These are phyloP conservation scores for Dicranocentrus wangi DNA, from an alignment of 2,888 invertebrate species.

Conservation along the genomic window DNA sequence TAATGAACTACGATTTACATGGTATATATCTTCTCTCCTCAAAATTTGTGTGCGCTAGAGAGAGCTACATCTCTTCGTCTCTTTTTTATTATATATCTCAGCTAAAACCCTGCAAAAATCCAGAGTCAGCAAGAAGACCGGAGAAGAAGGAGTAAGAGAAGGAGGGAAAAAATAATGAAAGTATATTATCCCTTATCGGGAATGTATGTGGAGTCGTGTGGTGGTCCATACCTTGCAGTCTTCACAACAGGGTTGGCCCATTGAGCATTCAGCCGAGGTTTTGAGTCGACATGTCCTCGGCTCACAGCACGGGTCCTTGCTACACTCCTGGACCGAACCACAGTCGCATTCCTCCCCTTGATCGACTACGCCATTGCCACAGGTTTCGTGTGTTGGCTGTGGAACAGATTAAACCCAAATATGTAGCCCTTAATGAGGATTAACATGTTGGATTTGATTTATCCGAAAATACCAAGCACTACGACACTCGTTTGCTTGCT, in stretches of 20 bases:
- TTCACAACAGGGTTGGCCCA: constrained; percentile 90
- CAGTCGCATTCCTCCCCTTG: constrained; percentile 99
- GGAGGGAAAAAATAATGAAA: constrained; percentile 6
- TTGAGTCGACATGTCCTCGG: constrained; percentile 85
- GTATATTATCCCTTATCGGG: background rate
- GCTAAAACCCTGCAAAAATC: constrained; percentile 26
- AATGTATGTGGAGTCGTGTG: background rate
- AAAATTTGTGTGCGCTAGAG: too few relatives aligned
- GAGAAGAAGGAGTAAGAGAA: too few relatives aligned
- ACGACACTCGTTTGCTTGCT: background rate
- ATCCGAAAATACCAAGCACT: constrained; percentile 25
- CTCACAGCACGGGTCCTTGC: constrained; percentile 85
- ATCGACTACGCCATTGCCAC: constrained; percentile 96
- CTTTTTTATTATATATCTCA: too few relatives aligned
- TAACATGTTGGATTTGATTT: constrained; percentile 59
- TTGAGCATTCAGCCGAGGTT: constrained; percentile 94
- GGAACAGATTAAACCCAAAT: constrained; percentile 46
- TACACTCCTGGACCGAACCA: constrained; percentile 92
- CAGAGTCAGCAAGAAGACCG: too few relatives aligned
- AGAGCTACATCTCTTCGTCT: too few relatives aligned
- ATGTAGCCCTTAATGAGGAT: constrained; percentile 58
- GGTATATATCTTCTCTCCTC: too few relatives aligned
- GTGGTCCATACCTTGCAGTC: constrained; percentile 84
- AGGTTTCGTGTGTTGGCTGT: constrained; percentile 80
- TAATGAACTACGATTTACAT: too few relatives aligned